These are phyloP conservation scores for Tylochromis polylepis DNA, from an alignment of 2,113 vertebrate species.

Conservation along the genomic window DNA sequence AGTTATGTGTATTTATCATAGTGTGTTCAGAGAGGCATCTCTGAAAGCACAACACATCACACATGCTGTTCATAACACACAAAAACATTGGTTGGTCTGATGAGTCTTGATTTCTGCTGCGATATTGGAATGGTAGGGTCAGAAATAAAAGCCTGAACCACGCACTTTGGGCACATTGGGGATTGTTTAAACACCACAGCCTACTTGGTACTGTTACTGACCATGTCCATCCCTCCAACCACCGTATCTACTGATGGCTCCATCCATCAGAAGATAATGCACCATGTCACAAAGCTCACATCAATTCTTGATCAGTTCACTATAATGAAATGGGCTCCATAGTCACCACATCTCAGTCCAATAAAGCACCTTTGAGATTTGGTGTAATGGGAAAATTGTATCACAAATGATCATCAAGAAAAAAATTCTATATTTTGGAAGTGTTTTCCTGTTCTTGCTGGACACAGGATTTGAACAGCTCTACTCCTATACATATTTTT, in stretches of 20 bases:
- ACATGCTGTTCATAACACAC: background rate
- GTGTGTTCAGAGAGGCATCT: background rate
- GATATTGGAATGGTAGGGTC: background rate
- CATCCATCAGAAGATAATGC: background rate
- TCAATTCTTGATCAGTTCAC: background rate
- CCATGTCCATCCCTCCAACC: background rate
- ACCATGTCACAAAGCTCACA: background rate
- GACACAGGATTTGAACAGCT: background rate
- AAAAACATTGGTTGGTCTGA: background rate
- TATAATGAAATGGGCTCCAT: background rate
- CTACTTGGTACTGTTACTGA: background rate
- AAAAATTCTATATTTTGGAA: background rate
- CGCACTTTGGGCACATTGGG: background rate
- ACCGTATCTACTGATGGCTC: no score
- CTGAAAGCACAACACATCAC: background rate
- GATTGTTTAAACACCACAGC: background rate
- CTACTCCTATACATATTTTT: background rate
- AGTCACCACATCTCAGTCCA: background rate
- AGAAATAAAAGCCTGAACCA: background rate
- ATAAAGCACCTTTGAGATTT: background rate
- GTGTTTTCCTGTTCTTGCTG: background rate
- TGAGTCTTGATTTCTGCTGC: background rate
- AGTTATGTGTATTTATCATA: background rate
- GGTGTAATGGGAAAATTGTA: background rate
- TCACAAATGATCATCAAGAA: background rate